A percentile compares a stretch with the other conserved stretches of the same genome.
phyloP scores from a whole-genome alignment of 2,797 vertebrate genomes.

The Rhyacichthys aspro region DNA sequence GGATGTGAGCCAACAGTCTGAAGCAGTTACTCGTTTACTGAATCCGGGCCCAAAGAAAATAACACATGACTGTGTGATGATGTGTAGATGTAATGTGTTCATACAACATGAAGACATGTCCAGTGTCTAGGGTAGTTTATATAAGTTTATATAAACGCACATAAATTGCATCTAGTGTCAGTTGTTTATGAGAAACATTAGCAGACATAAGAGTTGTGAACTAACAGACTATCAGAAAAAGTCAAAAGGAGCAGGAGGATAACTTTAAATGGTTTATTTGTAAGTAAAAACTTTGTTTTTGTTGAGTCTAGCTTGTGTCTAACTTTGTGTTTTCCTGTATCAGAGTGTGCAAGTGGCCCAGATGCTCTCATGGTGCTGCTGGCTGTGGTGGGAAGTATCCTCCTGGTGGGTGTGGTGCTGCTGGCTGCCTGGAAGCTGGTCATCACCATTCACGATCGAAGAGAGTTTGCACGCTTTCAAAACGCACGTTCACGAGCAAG shows the following conservation, averaged over 20 bases:
- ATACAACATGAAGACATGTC: too few relatives aligned
- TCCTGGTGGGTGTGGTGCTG: constrained; percentile 82
- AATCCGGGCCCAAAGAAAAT: too few relatives aligned
- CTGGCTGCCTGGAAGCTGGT: constrained; percentile 92
- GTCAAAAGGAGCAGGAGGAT: too few relatives aligned
- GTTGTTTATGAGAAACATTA: too few relatives aligned
- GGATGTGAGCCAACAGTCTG: not conserved
- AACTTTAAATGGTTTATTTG: too few relatives aligned
- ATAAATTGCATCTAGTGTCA: too few relatives aligned
- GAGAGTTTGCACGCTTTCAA: constrained; percentile 93
- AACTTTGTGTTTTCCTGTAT: not conserved
- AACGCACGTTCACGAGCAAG: constrained; percentile 90
- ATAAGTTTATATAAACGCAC: too few relatives aligned
- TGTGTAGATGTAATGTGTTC: constrained; percentile 1
- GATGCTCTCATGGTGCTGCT: constrained; percentile 86
- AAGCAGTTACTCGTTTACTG: not conserved
- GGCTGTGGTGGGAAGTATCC: constrained; percentile 81
- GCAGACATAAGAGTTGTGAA: too few relatives aligned
- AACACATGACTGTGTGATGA: not conserved
- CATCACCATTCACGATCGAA: constrained; percentile 92
- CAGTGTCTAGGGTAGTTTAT: too few relatives aligned
- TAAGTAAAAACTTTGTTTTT: too few relatives aligned
- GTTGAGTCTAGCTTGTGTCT: not conserved
- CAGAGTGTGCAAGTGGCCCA: constrained; percentile 88
- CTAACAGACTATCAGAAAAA: too few relatives aligned